Base-by-base conservation (phyloP, 2,888 invertebrate genomes). In the Bellardia pandia region DNA sequence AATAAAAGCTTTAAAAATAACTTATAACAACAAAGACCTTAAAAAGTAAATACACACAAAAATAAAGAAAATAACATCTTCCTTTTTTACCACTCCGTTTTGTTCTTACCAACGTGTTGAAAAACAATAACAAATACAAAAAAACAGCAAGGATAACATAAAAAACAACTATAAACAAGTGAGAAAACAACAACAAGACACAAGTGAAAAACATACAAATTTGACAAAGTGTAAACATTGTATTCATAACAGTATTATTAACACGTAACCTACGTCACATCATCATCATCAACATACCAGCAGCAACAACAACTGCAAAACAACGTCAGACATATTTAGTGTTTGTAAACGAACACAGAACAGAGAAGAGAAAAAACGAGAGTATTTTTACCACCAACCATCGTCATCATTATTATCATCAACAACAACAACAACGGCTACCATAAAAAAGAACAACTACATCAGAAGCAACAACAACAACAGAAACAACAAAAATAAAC, bases 211-310 rank as follows among this genome's bases (percentile, higher is more conserved):
- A 78, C 75, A 79, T 53, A 87, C 85, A 87, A 87, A 87, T 87
- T 87, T 87, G 87, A 87, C 87, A 85, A 82, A 87, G 87, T 87
- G 87, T 87, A 88, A 81, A 88, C 83, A 88, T 83, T 82, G 89
- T 89, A 88, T 89, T 88, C 87, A 87, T 89, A 89, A 89, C 89
- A 89, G 89, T 89, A 89, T 89, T 89, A 89, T 89, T 89, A 89
- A 89, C 89, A 89, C 89, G 84, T 88, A 87, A 84, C 83, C 87
- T 85, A 88, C 88, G 79, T 86, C 87, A 87, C 87, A 82, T 78
- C 85, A 64, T 82, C 87, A 81, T 83, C 86, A 69, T 62, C 81
- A 62, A 56, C 68, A 72, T 45, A 66, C 11, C 58, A 78, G 40
- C 64, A 64, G 11, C 68, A 51, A n/a, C 51, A 56, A 60, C 71